These are phyloP conservation scores for Scomberomorus guttatus DNA, from an alignment of 2,797 vertebrate genomes.

Conservation along the genomic window DNA sequence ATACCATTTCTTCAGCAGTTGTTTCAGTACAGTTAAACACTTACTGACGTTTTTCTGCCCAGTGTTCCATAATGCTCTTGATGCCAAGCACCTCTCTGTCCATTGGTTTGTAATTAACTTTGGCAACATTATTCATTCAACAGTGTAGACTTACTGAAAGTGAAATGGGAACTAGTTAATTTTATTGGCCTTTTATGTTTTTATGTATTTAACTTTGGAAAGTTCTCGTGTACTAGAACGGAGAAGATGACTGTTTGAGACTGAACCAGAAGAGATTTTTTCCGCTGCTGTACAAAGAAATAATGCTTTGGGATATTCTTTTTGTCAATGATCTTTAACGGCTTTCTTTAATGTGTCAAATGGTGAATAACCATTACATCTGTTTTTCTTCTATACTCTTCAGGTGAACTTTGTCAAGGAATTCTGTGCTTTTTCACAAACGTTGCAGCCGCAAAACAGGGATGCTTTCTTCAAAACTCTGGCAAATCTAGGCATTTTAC, in stretches of 20 bases:
- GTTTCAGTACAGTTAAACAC: not conserved
- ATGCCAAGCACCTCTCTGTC: not conserved
- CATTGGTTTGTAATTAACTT: not conserved
- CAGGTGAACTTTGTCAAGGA: slow-evolving; percentile 99
- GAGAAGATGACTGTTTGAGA: not conserved
- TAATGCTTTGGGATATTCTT: not conserved
- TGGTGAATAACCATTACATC: not conserved
- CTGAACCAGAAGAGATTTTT: not conserved
- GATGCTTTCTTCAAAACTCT: slow-evolving; percentile 97
- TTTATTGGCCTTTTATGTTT: not conserved
- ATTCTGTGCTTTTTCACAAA: slow-evolving; percentile 98
- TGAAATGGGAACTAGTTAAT: not conserved
- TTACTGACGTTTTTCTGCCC: slow-evolving; percentile 13
- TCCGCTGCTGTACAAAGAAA: not conserved
- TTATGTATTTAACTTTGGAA: not conserved
- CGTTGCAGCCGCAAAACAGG: slow-evolving; percentile 96
- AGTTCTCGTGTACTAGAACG: not conserved
- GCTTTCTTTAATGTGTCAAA: not conserved
- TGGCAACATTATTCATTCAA: not conserved
- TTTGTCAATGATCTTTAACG: not conserved
- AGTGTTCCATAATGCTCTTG: not conserved
- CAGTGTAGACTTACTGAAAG: not conserved
- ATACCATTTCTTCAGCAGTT: not conserved
- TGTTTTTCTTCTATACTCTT: slow-evolving; percentile 37
- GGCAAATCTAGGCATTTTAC: slow-evolving; percentile 96